phyloP scores from a whole-genome alignment of 2,888 invertebrate species.

The Mythimna pallens region DNA sequence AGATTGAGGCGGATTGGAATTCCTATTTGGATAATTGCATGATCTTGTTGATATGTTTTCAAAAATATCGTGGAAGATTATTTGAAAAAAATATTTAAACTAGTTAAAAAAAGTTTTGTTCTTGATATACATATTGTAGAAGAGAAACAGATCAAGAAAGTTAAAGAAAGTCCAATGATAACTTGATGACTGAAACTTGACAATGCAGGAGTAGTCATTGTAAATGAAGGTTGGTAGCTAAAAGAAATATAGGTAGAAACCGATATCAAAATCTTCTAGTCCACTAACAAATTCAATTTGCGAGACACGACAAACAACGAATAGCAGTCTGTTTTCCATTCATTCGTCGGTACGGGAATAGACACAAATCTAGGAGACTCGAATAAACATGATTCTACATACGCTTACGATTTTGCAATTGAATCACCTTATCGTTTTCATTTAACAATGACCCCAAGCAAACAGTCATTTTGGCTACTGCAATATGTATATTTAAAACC shows the following conservation, averaged over 20 bases:
- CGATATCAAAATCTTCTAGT: background rate
- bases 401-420: constrained; percentile 21
- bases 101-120: no score
- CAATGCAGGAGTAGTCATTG: background rate
- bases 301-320: constrained; percentile 2
- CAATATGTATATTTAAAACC: constrained; percentile 73
- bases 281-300: constrained; percentile 5
- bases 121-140: background rate
- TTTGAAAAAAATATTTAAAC: no score
- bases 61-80: no score
- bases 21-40: background rate
- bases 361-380: constrained; percentile 1
- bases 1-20: constrained; percentile 9
- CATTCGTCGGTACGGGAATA: constrained; percentile 39
- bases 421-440: constrained; percentile 48
- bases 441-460: constrained; percentile 63
- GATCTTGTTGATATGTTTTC: background rate
- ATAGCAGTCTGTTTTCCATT: constrained; percentile 34
- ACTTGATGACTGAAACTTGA: background rate
- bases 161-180: background rate
- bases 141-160: background rate
- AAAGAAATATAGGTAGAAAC: background rate
- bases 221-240: background rate
- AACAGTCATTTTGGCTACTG: constrained; percentile 56
- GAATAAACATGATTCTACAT: background rate